Conservation (phyloP, 2,797 vertebrate species). For the Centropyge bicolor region DNA sequence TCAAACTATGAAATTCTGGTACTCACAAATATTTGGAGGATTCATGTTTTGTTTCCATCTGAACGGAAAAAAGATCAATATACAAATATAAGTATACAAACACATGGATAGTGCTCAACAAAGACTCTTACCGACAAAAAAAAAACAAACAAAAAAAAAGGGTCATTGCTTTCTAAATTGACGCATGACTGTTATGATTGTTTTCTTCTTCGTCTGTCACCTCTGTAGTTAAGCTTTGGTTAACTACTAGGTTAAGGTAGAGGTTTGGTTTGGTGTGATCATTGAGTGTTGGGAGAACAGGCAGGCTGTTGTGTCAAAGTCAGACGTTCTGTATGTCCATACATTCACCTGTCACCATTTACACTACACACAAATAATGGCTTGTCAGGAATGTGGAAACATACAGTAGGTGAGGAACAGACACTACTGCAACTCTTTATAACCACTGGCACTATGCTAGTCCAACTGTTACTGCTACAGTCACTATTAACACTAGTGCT, state of each 20-base stretch:
- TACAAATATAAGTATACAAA: too few species aligned
- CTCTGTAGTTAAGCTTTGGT: not conserved
- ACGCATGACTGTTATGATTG: not conserved
- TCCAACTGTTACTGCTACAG: not conserved
- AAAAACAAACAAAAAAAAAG: too few species aligned
- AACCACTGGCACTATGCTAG: not conserved
- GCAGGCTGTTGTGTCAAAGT: too few species aligned
- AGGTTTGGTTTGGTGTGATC: too few species aligned
- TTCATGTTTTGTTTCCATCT: not conserved
- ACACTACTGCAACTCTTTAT: not conserved
- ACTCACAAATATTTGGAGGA: not conserved
- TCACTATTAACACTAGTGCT: not conserved
- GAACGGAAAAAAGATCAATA: too few species aligned
- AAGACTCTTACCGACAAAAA: too few species aligned
- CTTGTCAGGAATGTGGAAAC: not conserved
- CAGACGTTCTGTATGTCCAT: too few species aligned
- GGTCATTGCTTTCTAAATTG: not conserved
- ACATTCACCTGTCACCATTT: not conserved
- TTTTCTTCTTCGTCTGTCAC: not conserved
- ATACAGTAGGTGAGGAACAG: not conserved
- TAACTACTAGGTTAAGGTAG: not conserved
- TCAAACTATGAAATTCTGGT: not conserved
- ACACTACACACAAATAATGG: not conserved
- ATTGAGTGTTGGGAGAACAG: too few species aligned
- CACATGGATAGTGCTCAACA: not conserved